Conservation (phyloP, 2,113 vertebrate genomes). For the Periophthalmodon schlosseri region DNA sequence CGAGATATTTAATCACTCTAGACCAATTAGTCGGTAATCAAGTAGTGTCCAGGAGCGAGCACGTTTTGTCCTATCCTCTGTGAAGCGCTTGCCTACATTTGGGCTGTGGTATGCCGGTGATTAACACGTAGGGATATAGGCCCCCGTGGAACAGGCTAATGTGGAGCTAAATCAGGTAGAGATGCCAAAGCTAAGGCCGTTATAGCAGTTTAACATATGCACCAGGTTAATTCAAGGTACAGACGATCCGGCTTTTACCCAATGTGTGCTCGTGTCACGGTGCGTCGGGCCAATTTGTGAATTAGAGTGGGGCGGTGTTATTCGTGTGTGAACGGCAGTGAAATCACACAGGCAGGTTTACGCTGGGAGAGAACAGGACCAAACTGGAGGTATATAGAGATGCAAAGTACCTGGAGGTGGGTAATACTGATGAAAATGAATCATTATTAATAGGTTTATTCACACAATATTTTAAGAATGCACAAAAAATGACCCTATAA, state of each 20-base stretch:
- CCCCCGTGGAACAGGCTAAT: constrained; percentile 73
- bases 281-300: constrained; percentile 46
- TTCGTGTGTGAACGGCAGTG: constrained; percentile 12
- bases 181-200: constrained; percentile 65
- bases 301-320: constrained; percentile 30
- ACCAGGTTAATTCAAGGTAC: constrained; percentile 73
- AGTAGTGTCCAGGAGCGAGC: constrained; percentile 91
- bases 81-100: constrained; percentile 84
- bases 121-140: constrained; percentile 75
- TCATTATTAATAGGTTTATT: no score
- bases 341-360: neutral
- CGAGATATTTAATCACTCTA: constrained; percentile 99
- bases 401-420: neutral
- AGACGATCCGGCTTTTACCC: constrained; percentile 48
- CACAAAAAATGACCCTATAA: no score
- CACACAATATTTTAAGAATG: no score
- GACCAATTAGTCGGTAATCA: constrained; percentile 99
- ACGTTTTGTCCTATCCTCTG: constrained; percentile 90
- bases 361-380: neutral
- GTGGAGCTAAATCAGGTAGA: constrained; percentile 75
- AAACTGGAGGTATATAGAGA: neutral
- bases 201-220: constrained; percentile 77
- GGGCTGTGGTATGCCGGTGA: constrained; percentile 76
- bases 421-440: no score
- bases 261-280: constrained; percentile 41